These are phyloP conservation scores for Oncorhynchus gorbuscha DNA, from an alignment of 2,113 vertebrate genomes.

Conservation along the genomic window DNA sequence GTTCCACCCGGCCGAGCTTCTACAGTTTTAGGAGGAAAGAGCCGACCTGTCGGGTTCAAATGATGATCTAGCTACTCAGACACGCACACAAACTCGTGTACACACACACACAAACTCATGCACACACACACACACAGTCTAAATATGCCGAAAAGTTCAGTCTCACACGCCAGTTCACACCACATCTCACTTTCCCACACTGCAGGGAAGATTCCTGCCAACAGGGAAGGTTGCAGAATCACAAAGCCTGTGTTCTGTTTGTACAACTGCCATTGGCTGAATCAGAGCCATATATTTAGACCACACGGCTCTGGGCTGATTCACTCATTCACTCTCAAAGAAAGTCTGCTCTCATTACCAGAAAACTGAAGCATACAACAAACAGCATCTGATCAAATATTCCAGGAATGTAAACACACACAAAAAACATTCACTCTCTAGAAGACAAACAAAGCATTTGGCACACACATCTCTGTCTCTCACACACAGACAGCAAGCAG, in stretches of 20 bases:
- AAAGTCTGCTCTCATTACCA: too few relatives aligned
- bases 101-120: not conserved
- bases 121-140: not conserved
- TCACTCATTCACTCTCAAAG: too few relatives aligned
- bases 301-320: too few relatives aligned
- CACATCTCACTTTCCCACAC: slow-evolving; percentile 4
- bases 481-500: slow-evolving; percentile 64
- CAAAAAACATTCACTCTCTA: slow-evolving; percentile 7
- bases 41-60: slow-evolving; percentile 29
- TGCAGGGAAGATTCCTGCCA: too few relatives aligned
- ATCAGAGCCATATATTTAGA: too few relatives aligned
- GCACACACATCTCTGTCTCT: slow-evolving; percentile 17
- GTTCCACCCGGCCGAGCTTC: not conserved
- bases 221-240: too few relatives aligned
- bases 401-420: slow-evolving; percentile 6
- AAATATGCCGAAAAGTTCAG: not conserved
- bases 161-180: slow-evolving; percentile 6
- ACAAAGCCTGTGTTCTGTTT: too few relatives aligned
- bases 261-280: too few relatives aligned
- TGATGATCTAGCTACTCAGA: not conserved
- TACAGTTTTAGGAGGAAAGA: slow-evolving; percentile 27
- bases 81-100: not conserved
- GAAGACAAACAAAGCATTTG: slow-evolving; percentile 19
- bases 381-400: not conserved
- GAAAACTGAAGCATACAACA: not conserved